Conservation (phyloP, 2,113 vertebrate genomes). For the Anguilla japonica region DNA sequence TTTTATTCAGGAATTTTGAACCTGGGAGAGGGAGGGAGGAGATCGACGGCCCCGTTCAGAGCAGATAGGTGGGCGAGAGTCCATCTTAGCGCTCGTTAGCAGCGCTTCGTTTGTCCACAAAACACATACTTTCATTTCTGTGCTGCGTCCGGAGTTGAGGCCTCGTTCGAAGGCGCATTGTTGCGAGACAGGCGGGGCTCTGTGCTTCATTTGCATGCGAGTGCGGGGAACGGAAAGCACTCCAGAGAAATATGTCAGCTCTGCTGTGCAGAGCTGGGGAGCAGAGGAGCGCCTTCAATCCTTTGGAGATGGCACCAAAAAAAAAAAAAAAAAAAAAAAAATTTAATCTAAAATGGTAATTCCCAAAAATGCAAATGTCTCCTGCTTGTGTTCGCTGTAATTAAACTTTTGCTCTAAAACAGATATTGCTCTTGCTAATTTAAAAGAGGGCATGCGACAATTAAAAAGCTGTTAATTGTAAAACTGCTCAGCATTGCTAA, state of each 20-base stretch:
- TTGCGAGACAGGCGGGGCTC: slow-evolving; percentile 35
- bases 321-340: neutral
- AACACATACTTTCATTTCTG: slow-evolving; percentile 52
- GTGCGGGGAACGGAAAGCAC: neutral
- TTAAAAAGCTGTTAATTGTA: slow-evolving; percentile 74
- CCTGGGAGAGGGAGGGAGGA: slow-evolving; percentile 31
- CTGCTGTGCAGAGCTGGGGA: slow-evolving; percentile 7
- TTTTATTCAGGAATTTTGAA: slow-evolving; percentile 63
- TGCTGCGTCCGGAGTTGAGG: slow-evolving; percentile 46
- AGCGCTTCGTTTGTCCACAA: slow-evolving; percentile 52
- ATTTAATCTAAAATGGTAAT: slow-evolving; percentile 69
- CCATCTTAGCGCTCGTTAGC: slow-evolving; percentile 47
- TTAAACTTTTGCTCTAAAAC: slow-evolving; percentile 75
- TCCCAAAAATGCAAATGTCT: slow-evolving; percentile 64
- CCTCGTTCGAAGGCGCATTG: slow-evolving; percentile 35
- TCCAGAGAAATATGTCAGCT: neutral
- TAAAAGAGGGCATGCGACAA: slow-evolving; percentile 75
- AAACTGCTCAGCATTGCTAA: slow-evolving; percentile 76
- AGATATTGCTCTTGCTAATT: slow-evolving; percentile 71
- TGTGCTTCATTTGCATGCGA: slow-evolving; percentile 44
- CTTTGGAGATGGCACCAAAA: slow-evolving; percentile 40
- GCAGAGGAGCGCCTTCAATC: slow-evolving; percentile 16
- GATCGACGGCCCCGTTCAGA: neutral
- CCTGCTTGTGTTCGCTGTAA: slow-evolving; percentile 58
- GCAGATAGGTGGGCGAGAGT: slow-evolving; percentile 40